phyloP scores from a whole-genome alignment of 2,113 vertebrate species.

The Actenoides lindsayi region DNA sequence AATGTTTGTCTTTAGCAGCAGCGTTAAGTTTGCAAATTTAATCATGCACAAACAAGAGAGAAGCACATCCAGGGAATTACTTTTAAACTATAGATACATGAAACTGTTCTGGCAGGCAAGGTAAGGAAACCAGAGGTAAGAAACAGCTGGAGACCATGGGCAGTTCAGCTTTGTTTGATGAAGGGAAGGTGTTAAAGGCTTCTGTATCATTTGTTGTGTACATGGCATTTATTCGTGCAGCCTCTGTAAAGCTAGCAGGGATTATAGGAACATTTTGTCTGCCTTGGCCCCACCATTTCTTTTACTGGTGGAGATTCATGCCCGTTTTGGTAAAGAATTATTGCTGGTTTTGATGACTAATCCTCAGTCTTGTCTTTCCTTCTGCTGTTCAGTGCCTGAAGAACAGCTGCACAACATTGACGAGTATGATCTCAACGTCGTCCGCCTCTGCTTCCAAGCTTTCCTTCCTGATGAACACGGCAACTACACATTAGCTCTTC shows the following conservation, averaged over 20 bases:
- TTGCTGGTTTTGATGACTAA: not conserved
- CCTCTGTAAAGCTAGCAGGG: not conserved
- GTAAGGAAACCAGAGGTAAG: not conserved
- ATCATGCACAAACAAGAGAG: not conserved
- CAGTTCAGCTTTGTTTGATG: not conserved
- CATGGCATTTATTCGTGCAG: not conserved
- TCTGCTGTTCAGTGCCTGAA: conserved; percentile 81
- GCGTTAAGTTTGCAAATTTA: not conserved
- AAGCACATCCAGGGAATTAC: not conserved
- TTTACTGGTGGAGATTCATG: not conserved
- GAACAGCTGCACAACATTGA: conserved; percentile 92
- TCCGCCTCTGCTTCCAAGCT: conserved; percentile 96
- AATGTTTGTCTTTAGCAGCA: not conserved
- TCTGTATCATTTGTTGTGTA: accelerated
- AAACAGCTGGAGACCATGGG: not conserved
- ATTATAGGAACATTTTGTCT: accelerated
- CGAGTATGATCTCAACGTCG: conserved; percentile 96
- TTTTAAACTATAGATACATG: not conserved
- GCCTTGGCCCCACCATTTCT: not conserved
- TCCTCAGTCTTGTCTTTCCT: not conserved
- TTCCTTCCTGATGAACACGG: conserved; percentile 88
- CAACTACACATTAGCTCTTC: conserved; percentile 80
- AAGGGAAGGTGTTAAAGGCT: not conserved
- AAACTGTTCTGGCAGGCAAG: not conserved
- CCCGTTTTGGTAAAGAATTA: not conserved